Base-by-base conservation (phyloP, 1,140 invertebrate genomes). In the Camponotus floridanus region DNA sequence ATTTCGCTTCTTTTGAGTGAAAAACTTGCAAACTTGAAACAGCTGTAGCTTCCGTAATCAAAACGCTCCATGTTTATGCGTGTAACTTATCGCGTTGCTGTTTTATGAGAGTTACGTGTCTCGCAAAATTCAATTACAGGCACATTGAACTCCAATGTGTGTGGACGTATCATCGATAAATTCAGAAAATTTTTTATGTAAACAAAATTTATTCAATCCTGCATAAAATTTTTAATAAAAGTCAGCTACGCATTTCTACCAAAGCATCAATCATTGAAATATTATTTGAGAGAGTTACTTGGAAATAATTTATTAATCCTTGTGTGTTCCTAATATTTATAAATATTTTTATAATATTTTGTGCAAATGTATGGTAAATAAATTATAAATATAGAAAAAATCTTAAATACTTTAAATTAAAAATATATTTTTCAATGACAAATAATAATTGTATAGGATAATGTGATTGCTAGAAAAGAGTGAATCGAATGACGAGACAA, bases 41-140 rank as follows among this genome's bases (percentile, higher is more conserved):
- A 51, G 67, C 6, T 42, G 59, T 48, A 73, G 51, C 18, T 73
- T 59, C 67, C 51, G 55, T 73, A 73, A 73, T 81, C 51, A 81
- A 81, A 81, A 59, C 79, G 67, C 55, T 42, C 67, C 65, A 71
- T 71, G 79, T 81, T 81, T 73, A 81, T 59, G 42, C 36, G 18
- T 26, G 79, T 81, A 81, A 81, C 67, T 81, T 81, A 81, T 59
- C 79, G 55, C 51, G 36, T 26, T 42, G 67, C 51, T 59, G 57
- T 73, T 81, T 61, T 68, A 81, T 42, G 79, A 59, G 79, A 73
- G 33, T 81, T 73, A 73, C 68, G 55, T 15, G 51, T 59, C 51
- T 36, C 79, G 79, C 36, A 6, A 57, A 59, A 81, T 81, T 81
- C 39, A 73, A 59, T 81, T 61, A 61, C 36, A 73, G 39, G 36